Conservation (phyloP, 2,888 invertebrate species). For the Folsomia candida region DNA sequence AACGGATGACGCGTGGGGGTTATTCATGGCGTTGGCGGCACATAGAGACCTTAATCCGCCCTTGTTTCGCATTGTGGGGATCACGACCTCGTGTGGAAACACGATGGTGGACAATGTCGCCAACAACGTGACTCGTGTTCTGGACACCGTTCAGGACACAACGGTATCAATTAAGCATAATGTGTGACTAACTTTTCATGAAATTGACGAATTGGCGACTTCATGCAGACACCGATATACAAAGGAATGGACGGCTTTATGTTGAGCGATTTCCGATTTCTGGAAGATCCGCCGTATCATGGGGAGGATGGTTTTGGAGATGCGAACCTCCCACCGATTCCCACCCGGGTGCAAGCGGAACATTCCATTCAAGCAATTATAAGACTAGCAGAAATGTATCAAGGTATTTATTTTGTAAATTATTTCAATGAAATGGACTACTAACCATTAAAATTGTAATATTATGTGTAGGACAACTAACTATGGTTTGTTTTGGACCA, state of each 20-base stretch:
- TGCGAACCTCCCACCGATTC: constrained; percentile 43
- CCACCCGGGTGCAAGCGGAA: constrained; percentile 48
- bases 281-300: constrained; percentile 52
- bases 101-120: constrained; percentile 67
- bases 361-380: constrained; percentile 50
- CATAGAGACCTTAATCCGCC: constrained; percentile 58
- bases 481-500: constrained; percentile 63
- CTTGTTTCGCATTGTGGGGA: constrained; percentile 61
- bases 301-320: constrained; percentile 53
- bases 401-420: constrained; percentile 29
- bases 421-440: not conserved
- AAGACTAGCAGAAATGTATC: constrained; percentile 45
- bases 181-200: too few species aligned
- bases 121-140: constrained; percentile 64
- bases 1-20: constrained; percentile 61
- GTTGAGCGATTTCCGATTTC: constrained; percentile 37
- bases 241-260: constrained; percentile 44
- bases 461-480: constrained; percentile 52
- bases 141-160: constrained; percentile 15
- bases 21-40: constrained; percentile 59
- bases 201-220: not conserved
- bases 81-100: constrained; percentile 75
- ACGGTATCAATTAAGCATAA: constrained; percentile 63
- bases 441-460: too few species aligned
- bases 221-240: constrained; percentile 44